phyloP scores from a whole-genome alignment of 2,797 vertebrate species.

The Squalus acanthias region DNA sequence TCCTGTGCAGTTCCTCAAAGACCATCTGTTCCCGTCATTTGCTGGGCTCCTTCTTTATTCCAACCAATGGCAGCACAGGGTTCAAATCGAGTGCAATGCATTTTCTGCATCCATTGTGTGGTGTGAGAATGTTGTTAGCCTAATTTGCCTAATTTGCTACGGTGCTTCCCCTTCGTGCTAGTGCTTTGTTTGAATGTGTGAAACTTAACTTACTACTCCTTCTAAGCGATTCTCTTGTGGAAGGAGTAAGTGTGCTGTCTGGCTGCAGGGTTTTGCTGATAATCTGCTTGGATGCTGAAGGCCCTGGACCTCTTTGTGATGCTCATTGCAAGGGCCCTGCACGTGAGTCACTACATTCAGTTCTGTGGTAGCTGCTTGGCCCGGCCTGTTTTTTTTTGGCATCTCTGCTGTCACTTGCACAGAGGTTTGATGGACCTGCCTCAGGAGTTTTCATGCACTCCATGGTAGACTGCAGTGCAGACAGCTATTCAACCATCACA shows the following conservation, averaged over 20 bases:
- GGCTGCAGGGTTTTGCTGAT: neutral
- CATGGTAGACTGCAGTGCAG: neutral
- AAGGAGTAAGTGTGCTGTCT: neutral
- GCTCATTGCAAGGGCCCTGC: neutral
- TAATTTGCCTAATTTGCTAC: neutral
- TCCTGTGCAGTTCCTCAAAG: neutral
- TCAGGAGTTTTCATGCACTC: neutral
- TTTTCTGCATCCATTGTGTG: neutral
- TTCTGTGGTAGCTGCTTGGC: neutral
- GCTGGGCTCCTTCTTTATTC: neutral
- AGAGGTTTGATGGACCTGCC: neutral
- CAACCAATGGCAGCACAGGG: neutral
- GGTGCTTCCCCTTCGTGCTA: neutral
- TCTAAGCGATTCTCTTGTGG: neutral
- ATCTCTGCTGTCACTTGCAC: neutral
- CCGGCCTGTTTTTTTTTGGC: neutral
- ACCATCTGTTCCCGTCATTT: neutral
- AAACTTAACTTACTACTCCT: neutral
- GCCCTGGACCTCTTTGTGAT: neutral
- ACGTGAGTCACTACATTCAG: neutral
- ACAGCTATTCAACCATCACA: neutral
- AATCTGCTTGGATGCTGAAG: neutral
- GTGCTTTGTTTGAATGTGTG: neutral
- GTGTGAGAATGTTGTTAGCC: neutral
- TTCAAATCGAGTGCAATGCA: neutral